Conservation (phyloP, 2,888 invertebrate genomes). For the Pammene fasciana region DNA sequence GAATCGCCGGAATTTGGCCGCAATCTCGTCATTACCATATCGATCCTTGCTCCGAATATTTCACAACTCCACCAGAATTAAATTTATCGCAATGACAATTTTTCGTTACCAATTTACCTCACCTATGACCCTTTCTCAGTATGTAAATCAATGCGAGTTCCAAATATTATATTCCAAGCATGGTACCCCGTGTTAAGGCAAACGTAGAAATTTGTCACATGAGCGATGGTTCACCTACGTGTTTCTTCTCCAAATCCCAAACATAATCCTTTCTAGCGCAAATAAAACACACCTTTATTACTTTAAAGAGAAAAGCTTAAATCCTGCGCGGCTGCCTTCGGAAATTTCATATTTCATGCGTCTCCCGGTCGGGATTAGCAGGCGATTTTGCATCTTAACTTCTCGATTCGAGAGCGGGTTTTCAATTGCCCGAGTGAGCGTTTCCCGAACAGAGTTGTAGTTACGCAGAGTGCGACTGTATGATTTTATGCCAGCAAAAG, state of each 20-base stretch:
- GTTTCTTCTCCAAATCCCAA: conserved; percentile 80
- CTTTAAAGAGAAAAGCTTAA: conserved; percentile 80
- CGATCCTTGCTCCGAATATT: conserved; percentile 24
- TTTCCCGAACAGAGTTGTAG: conserved; percentile 61
- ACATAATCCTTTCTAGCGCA: conserved; percentile 76
- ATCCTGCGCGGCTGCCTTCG: conserved; percentile 69
- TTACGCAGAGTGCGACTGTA: conserved; percentile 75
- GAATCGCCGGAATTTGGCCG: conserved; percentile 25
- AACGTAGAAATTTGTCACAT: conserved; percentile 84
- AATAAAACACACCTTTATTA: conserved; percentile 83
- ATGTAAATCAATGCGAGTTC: conserved; percentile 78
- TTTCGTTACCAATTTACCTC: conserved; percentile 36
- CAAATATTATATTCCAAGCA: conserved; percentile 81
- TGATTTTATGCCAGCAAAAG: conserved; percentile 81
- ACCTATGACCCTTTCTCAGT: conserved; percentile 51
- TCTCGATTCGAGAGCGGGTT: conserved; percentile 72
- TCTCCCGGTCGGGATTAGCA: conserved; percentile 68
- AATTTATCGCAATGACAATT: conserved; percentile 31
- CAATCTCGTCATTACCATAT: conserved; percentile 31
- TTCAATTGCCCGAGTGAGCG: conserved; percentile 59
- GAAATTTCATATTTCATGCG: conserved; percentile 75
- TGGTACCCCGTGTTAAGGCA: conserved; percentile 80
- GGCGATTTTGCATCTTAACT: conserved; percentile 77
- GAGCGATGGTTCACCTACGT: conserved; percentile 84
- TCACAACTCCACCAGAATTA: conserved; percentile 19